Conservation (phyloP, 2,797 vertebrate genomes). For the Siniperca obscura region DNA sequence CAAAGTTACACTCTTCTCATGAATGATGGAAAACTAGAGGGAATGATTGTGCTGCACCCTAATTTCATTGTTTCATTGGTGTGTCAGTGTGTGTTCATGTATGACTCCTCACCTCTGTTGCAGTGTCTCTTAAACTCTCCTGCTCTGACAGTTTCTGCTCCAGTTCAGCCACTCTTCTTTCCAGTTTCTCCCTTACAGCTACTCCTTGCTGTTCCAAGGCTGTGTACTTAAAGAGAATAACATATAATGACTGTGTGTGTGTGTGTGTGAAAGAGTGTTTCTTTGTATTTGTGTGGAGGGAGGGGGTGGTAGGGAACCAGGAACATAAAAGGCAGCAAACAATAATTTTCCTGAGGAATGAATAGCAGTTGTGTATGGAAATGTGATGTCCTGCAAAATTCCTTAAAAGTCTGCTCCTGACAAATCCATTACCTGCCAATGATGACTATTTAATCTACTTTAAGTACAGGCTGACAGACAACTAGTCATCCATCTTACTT, state of each 20-base stretch:
- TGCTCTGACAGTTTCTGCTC: slow-evolving; percentile 66
- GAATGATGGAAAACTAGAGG: background rate
- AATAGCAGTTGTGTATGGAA: background rate
- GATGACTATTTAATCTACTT: slow-evolving; percentile 7
- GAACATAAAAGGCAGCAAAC: background rate
- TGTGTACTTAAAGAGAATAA: slow-evolving; percentile 77
- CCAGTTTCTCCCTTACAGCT: slow-evolving; percentile 77
- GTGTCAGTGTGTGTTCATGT: background rate
- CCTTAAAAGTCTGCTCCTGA: background rate
- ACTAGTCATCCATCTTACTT: slow-evolving; percentile 73
- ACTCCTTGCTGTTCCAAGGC: slow-evolving; percentile 82
- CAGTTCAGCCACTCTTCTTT: slow-evolving; percentile 77
- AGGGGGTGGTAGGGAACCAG: background rate
- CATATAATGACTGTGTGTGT: slow-evolving; percentile 1
- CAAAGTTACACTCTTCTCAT: too few species aligned
- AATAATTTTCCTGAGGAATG: background rate
- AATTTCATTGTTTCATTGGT: background rate
- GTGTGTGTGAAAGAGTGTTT: background rate
- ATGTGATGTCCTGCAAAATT: background rate
- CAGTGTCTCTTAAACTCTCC: slow-evolving; percentile 74
- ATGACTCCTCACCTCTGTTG: slow-evolving; percentile 85
- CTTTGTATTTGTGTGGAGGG: background rate
- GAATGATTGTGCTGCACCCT: rapidly evolving
- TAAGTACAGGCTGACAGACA: background rate
- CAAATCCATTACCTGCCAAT: background rate